Evolutionary conservation across 1,140 invertebrate species (phyloP).

Genomic region (Drosophila insularis): DNA sequence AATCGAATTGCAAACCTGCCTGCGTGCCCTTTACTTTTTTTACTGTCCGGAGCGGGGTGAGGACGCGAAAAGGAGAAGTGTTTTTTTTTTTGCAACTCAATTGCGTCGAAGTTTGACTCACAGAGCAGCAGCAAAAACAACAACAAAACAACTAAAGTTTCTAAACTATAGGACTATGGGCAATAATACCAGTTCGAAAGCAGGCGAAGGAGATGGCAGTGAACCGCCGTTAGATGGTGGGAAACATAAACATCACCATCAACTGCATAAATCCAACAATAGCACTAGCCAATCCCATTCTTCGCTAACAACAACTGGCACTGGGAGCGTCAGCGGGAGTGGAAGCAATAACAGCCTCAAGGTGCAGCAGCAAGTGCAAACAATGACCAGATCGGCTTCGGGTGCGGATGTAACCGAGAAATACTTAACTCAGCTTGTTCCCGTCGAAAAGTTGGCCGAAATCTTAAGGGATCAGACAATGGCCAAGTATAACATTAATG

Average conservation of each 20-base stretch:
- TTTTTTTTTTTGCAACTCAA: constrained; percentile 60
- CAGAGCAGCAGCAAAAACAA: constrained; percentile 25
- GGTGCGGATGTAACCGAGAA: constrained; percentile 85
- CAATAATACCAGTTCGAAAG: constrained; percentile 61
- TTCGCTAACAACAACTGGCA: constrained; percentile 43
- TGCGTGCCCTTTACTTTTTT: constrained; percentile 61
- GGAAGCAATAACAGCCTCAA: constrained; percentile 64
- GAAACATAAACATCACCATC: constrained; percentile 51
- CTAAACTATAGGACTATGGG: constrained; percentile 45
- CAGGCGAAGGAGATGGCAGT: constrained; percentile 62
- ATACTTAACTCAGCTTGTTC: constrained; percentile 85
- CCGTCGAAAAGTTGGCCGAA: constrained; percentile 88
- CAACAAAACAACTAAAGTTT: constrained; percentile 5
- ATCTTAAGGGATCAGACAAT: constrained; percentile 85
- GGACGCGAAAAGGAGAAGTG: constrained; percentile 32
- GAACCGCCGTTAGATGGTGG: constrained; percentile 66
- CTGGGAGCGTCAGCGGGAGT: constrained; percentile 31
- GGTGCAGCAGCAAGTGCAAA: constrained; percentile 62
- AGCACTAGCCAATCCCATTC: constrained; percentile 37
- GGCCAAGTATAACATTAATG: constrained; percentile 86
- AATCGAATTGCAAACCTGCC: constrained; percentile 69
- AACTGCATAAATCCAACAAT: constrained; percentile 45
- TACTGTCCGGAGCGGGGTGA: constrained; percentile 32
- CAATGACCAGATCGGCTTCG: constrained; percentile 84
- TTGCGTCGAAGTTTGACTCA: constrained; percentile 65